phyloP scores from a whole-genome alignment of 2,113 vertebrate species.

The Pantherophis guttatus region DNA sequence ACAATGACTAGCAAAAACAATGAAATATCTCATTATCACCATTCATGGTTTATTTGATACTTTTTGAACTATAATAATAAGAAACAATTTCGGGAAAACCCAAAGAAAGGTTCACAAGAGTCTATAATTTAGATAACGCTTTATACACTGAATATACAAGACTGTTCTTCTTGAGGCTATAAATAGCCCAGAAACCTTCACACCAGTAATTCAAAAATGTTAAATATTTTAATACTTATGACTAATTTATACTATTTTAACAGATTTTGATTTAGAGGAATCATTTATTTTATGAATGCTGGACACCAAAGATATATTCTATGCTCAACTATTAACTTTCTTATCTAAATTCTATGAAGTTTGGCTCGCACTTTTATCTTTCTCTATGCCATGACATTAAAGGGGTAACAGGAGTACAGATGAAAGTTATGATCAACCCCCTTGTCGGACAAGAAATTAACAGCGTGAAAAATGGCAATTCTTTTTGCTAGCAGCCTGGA shows the following conservation, averaged over 20 bases:
- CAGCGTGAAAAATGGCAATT: neutral
- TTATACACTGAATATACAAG: neutral
- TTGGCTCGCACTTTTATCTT: neutral
- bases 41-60: neutral
- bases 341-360: neutral
- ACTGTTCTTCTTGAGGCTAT: neutral
- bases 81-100: slow-evolving; percentile 13
- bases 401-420: neutral
- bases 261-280: neutral
- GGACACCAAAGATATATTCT: neutral
- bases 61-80: neutral
- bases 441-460: neutral
- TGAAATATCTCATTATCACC: slow-evolving; percentile 16
- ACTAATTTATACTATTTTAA: neutral
- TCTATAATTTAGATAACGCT: neutral
- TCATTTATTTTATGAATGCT: neutral
- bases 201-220: neutral
- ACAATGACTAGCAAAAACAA: slow-evolving; percentile 1
- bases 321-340: neutral
- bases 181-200: neutral
- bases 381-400: neutral
- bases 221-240: neutral
- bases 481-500: neutral
- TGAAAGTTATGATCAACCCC: neutral
- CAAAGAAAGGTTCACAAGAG: neutral